Percentiles rank a stretch among this genome's conserved stretches.
These are phyloP conservation scores for Tokudaia tokunoshimensis DNA, from an alignment of 2,797 vertebrate genomes.

Conservation along the genomic window DNA sequence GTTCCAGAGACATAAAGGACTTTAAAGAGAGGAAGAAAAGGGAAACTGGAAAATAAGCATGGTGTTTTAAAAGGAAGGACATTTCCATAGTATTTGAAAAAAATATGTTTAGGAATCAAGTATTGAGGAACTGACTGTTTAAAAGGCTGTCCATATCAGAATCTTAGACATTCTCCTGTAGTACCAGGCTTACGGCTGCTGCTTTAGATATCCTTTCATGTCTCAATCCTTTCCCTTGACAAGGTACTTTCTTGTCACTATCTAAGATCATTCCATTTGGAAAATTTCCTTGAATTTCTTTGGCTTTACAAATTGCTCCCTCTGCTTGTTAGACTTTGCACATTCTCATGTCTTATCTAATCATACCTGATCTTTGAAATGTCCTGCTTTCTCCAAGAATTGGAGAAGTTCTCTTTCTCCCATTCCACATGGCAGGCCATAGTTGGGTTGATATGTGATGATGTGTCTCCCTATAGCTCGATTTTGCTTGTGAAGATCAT, in stretches of 20 bases:
- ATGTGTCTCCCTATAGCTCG: not conserved
- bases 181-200: not conserved
- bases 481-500: not conserved
- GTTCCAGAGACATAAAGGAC: slow-evolving; percentile 1
- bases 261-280: not conserved
- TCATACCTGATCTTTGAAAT: not conserved
- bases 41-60: not conserved
- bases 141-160: not conserved
- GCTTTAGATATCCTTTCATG: not conserved
- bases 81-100: not conserved
- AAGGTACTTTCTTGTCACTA: not conserved
- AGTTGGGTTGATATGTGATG: not conserved
- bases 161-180: not conserved
- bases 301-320: not conserved
- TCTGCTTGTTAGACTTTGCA: not conserved
- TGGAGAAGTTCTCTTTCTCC: not conserved
- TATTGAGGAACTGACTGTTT: not conserved
- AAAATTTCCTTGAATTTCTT: slow-evolving; percentile 25
- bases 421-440: not conserved
- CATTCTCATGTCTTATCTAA: not conserved
- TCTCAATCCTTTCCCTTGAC: not conserved
- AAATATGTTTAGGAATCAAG: not conserved
- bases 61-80: not conserved
- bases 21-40: not conserved
- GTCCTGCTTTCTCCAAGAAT: not conserved